A percentile compares a stretch with the other conserved stretches of the same genome.
These are phyloP conservation scores for Drosophila anomalata DNA, from an alignment of 2,888 invertebrate genomes.

Conservation along the genomic window DNA sequence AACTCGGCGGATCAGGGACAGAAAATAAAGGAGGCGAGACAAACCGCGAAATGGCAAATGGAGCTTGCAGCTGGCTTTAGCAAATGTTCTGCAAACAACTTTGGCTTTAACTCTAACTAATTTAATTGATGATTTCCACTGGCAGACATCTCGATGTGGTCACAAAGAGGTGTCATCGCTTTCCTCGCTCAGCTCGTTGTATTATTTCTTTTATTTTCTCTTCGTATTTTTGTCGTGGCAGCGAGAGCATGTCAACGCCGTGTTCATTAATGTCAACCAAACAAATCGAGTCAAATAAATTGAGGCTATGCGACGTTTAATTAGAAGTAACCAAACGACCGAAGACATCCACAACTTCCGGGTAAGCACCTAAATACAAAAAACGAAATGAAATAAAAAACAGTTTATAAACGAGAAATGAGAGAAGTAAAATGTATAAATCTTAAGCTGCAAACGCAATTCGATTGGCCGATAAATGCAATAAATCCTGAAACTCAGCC, in stretches of 20 bases:
- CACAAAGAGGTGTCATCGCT: slow-evolving; percentile 74
- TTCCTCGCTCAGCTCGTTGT: slow-evolving; percentile 48
- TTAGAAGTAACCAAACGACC: slow-evolving; percentile 50
- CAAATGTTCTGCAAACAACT: slow-evolving; percentile 74
- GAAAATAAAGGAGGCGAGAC: slow-evolving; percentile 11
- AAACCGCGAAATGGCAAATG: slow-evolving; percentile 39
- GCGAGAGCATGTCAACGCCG: slow-evolving; percentile 69
- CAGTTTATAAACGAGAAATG: slow-evolving; percentile 22
- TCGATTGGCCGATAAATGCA: slow-evolving; percentile 75
- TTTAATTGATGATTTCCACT: slow-evolving; percentile 76
- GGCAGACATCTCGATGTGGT: slow-evolving; percentile 65
- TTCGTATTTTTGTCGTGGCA: slow-evolving; percentile 36
- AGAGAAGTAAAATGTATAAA: slow-evolving; percentile 56
- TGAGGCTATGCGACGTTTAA: slow-evolving; percentile 66
- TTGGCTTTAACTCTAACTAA: slow-evolving; percentile 60
- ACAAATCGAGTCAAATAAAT: slow-evolving; percentile 73
- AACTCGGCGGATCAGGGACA: slow-evolving; percentile 60
- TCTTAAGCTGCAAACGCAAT: slow-evolving; percentile 68
- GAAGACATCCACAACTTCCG: slow-evolving; percentile 51
- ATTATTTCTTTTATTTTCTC: slow-evolving; percentile 4
- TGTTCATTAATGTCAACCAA: slow-evolving; percentile 74
- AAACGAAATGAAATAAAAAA: slow-evolving; percentile 24
- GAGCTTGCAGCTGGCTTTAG: slow-evolving; percentile 27
- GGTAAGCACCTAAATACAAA: slow-evolving; percentile 16
- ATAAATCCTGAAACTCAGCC: slow-evolving; percentile 58